Evolutionary conservation across 1,140 invertebrate species (phyloP), one percentile per base, ranked within the genome.

Genomic region (Ooceraea biroi): DNA sequence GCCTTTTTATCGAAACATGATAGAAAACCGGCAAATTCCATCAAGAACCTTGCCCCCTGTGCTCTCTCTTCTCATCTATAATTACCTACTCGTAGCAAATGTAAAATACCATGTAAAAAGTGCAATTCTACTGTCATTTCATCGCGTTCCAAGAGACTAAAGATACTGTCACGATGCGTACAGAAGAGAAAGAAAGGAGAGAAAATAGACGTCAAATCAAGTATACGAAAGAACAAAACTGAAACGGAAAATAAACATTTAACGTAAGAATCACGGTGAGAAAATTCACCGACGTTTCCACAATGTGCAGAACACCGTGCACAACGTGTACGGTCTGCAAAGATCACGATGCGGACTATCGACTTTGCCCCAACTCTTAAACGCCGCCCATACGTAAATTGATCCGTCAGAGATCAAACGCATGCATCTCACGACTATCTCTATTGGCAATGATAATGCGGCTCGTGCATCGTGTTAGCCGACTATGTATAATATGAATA

Each of bases 1-100:
- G 44, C n/a, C 27, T 14, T 57, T 50, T 63, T 76, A 76, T 76
- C 12, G 41, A 80, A 71, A 71, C 76, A 69, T 55, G 65, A 78
- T 3, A 41, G 22, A 69, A 12, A 80, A 71, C 69, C 50, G 66
- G 41, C 19, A 22, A 80, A 71, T 71, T 71, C 48, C 48, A 71
- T 30, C 46, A 58, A 69, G 63, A 11, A 69, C 48, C 17, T 78
- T 48, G 22, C 48, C 50, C 76, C 12, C n/a, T 71, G 65, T 2
- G 36, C 36, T 36, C 36, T 36, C 50, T 57, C 22, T 71, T 27
- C 19, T 76, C 66, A 69, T 72, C 27, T 85, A 68, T 60, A 72
- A 52, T 78, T 87, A 85, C 88, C 83, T 88, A 87, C 89, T 87
- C 71, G 83, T 85, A 87, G 60, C 82, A 83, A 83, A 72, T 22